Percentiles rank a stretch among this genome's conserved stretches.
These are phyloP conservation scores for Antennarius maculatus DNA, from an alignment of 2,797 vertebrate genomes.

Conservation along the genomic window DNA sequence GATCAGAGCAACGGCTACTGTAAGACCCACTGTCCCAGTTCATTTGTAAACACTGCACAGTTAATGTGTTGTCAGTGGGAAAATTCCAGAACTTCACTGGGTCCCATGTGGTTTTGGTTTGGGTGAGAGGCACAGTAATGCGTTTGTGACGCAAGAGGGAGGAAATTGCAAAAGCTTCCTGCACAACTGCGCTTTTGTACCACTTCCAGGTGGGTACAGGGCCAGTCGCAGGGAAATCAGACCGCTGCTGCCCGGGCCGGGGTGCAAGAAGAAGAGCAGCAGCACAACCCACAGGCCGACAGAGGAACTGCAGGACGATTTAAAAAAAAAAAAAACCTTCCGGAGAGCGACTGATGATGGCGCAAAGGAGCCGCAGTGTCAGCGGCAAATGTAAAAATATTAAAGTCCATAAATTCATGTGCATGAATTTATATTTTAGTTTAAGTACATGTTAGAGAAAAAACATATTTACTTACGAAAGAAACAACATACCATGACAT, in stretches of 20 bases:
- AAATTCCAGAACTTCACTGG: slow-evolving; percentile 67
- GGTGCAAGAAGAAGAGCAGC: slow-evolving; percentile 26
- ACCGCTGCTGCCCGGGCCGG: background rate
- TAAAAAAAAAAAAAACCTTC: too few relatives aligned
- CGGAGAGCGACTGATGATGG: background rate
- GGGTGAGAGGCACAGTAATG: slow-evolving; percentile 74
- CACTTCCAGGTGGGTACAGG: slow-evolving; percentile 75
- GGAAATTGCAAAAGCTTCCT: slow-evolving; percentile 83
- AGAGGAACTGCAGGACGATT: slow-evolving; percentile 1
- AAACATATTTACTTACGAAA: too few relatives aligned
- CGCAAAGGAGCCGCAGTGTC: too few relatives aligned
- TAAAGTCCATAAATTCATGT: too few relatives aligned
- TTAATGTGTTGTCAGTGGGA: slow-evolving; percentile 71
- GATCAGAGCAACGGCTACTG: slow-evolving; percentile 31
- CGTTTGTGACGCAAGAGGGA: slow-evolving; percentile 77
- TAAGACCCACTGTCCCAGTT: slow-evolving; percentile 11
- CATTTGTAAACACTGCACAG: slow-evolving; percentile 22
- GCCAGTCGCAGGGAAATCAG: slow-evolving; percentile 46
- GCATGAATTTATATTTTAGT: too few relatives aligned
- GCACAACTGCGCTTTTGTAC: slow-evolving; percentile 78
- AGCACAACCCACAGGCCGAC: slow-evolving; percentile 40
- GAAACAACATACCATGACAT: too few relatives aligned
- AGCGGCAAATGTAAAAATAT: too few relatives aligned
- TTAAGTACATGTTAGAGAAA: too few relatives aligned
- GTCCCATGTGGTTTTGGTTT: slow-evolving; percentile 85